Conservation (phyloP, 2,113 vertebrate species). For the Elephantulus edwardii region DNA sequence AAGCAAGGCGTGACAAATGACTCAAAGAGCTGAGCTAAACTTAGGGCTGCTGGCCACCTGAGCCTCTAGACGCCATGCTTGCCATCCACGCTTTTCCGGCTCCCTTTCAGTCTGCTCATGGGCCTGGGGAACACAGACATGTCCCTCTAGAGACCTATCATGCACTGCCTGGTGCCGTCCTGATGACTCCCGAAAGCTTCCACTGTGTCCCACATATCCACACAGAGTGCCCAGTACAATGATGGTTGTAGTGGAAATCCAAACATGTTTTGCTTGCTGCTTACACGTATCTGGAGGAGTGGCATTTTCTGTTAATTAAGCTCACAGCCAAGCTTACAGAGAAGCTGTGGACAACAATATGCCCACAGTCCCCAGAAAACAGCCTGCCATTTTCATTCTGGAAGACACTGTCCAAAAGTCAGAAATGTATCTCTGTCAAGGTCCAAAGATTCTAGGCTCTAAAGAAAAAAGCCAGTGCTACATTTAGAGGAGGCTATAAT, state of each 20-base stretch:
- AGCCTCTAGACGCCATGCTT: slow-evolving; percentile 85
- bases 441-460: background rate
- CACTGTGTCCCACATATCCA: slow-evolving; percentile 50
- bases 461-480: background rate
- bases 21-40: slow-evolving; percentile 92
- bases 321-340: slow-evolving; percentile 19
- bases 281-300: background rate
- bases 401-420: background rate
- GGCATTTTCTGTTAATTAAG: slow-evolving; percentile 9
- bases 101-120: slow-evolving; percentile 73
- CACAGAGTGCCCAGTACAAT: slow-evolving; percentile 45
- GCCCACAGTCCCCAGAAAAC: background rate
- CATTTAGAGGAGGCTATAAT: background rate
- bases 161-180: slow-evolving; percentile 72
- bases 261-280: background rate
- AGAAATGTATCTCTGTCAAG: slow-evolving; percentile 10
- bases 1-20: slow-evolving; percentile 94
- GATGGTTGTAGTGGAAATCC: slow-evolving; percentile 35
- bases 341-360: background rate
- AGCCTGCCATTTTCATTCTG: background rate
- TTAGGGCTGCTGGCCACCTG: slow-evolving; percentile 93
- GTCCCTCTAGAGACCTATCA: slow-evolving; percentile 75
- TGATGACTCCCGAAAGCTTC: slow-evolving; percentile 75
- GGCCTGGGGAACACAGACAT: slow-evolving; percentile 72
- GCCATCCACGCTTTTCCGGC: slow-evolving; percentile 79